phyloP scores from a whole-genome alignment of 2,888 invertebrate species.

The Erynnis tages region DNA sequence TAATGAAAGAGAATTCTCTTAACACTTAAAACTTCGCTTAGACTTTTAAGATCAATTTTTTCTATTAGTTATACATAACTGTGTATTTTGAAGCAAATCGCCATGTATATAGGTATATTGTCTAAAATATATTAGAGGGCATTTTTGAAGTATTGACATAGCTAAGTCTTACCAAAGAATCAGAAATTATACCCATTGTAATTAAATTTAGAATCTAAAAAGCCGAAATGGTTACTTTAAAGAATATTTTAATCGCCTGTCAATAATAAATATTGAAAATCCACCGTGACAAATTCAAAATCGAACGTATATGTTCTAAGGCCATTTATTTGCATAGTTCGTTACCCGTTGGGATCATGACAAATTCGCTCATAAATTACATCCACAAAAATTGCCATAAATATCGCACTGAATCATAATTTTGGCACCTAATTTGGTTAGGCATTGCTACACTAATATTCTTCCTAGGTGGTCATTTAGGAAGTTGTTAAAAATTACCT shows the following conservation, averaged over 20 bases:
- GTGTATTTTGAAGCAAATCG: too few species aligned
- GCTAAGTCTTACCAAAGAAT: too few species aligned
- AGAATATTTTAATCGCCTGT: constrained; percentile 12
- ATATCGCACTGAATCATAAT: constrained; percentile 7
- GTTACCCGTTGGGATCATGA: constrained; percentile 12
- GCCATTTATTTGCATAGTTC: constrained; percentile 14
- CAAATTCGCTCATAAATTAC: constrained; percentile 16
- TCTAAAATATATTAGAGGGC: too few species aligned
- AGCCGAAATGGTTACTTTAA: background rate
- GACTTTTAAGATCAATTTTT: too few species aligned
- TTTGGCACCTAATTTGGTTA: constrained; percentile 15
- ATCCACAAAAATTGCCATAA: constrained; percentile 9
- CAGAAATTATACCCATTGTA: too few species aligned
- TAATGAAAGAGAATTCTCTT: too few species aligned
- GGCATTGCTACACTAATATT: background rate
- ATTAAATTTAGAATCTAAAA: too few species aligned
- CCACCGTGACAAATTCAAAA: constrained; percentile 9
- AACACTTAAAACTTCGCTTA: too few species aligned
- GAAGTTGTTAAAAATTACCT: background rate
- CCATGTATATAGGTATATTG: too few species aligned
- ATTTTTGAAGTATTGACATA: too few species aligned
- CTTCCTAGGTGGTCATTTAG: background rate
- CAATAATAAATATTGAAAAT: constrained; percentile 5
- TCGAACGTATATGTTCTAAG: constrained; percentile 9
- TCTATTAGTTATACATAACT: too few species aligned